Evolutionary conservation across 1,140 invertebrate species (phyloP).

Genomic region (Trissolcus basalis): DNA sequence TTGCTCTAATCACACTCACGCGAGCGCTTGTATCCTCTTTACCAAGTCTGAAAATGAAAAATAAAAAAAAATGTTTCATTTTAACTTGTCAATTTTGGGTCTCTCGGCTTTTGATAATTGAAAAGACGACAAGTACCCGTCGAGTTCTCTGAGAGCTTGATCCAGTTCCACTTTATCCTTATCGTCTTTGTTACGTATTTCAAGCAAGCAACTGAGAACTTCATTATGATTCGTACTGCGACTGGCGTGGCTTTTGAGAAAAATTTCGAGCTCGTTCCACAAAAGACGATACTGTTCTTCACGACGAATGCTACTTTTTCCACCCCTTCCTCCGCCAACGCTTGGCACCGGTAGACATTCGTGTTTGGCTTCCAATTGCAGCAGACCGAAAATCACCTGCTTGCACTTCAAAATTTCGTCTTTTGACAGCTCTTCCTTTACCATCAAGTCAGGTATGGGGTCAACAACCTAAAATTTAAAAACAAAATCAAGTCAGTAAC

Average conservation of each 20-base stretch:
- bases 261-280: slow-evolving; percentile 92
- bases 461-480: slow-evolving; percentile 82
- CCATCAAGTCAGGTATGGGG: slow-evolving; percentile 85
- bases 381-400: slow-evolving; percentile 88
- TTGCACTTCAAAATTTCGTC: slow-evolving; percentile 92
- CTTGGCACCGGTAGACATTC: slow-evolving; percentile 85
- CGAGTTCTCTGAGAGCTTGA: slow-evolving; percentile 78
- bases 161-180: slow-evolving; percentile 82
- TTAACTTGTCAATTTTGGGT: too few species aligned
- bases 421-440: slow-evolving; percentile 89
- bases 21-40: slow-evolving; percentile 77
- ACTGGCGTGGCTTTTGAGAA: slow-evolving; percentile 84
- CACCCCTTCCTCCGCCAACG: slow-evolving; percentile 77
- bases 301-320: slow-evolving; percentile 79
- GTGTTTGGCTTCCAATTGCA: slow-evolving; percentile 89
- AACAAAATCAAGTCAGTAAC: background rate
- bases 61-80: too few species aligned
- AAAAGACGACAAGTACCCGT: slow-evolving; percentile 71
- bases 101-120: too few species aligned
- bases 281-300: slow-evolving; percentile 94
- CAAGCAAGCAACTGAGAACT: slow-evolving; percentile 89
- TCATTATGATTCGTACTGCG: slow-evolving; percentile 83
- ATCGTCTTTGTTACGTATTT: slow-evolving; percentile 82
- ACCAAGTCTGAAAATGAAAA: slow-evolving; percentile 22
- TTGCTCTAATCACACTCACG: slow-evolving; percentile 84